phyloP scores from a whole-genome alignment of 2,888 invertebrate species.

The Cantharis nigra region DNA sequence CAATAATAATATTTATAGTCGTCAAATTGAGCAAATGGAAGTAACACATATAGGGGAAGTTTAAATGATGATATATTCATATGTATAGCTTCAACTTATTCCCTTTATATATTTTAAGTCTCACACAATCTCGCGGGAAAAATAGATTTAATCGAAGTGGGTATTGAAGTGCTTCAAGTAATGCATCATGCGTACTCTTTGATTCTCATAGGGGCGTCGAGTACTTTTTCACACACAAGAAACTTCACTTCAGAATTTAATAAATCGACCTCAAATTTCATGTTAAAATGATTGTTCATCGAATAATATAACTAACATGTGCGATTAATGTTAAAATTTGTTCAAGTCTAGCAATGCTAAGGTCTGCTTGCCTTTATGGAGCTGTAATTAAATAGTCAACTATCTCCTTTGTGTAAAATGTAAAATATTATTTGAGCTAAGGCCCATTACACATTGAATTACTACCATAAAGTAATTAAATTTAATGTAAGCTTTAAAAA shows the following conservation, averaged over 20 bases:
- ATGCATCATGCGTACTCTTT: slow-evolving; percentile 47
- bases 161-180: slow-evolving; percentile 46
- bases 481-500: neutral
- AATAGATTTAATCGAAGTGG: slow-evolving; percentile 49
- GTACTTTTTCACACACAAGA: slow-evolving; percentile 36
- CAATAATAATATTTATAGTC: slow-evolving; percentile 23
- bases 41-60: slow-evolving; percentile 29
- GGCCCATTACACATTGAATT: neutral
- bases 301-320: neutral
- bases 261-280: neutral
- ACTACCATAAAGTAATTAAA: neutral
- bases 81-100: slow-evolving; percentile 33
- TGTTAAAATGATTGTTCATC: neutral
- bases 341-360: neutral
- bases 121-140: slow-evolving; percentile 42
- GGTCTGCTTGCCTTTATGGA: neutral
- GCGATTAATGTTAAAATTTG: neutral
- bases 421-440: neutral
- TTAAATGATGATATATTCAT: slow-evolving; percentile 37
- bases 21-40: slow-evolving; percentile 28
- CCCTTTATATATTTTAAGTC: slow-evolving; percentile 42
- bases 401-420: neutral
- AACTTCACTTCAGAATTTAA: neutral
- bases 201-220: slow-evolving; percentile 40
- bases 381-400: neutral